Conservation (phyloP, 2,113 vertebrate species). For the Okapia johnstoni region DNA sequence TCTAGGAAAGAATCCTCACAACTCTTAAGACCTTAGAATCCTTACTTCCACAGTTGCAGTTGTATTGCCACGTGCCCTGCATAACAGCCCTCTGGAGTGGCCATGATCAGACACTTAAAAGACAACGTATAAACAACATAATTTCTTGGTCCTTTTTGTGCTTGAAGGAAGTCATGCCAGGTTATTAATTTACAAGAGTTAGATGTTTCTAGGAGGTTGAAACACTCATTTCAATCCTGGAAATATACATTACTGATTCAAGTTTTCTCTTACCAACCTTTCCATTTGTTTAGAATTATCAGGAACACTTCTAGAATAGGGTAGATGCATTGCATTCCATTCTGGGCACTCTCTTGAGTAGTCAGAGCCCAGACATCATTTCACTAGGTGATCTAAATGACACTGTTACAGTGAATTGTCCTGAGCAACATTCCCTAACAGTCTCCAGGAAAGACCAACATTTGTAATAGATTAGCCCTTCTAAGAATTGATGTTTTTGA, state of each 20-base stretch:
- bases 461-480: not conserved
- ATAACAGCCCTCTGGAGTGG: not conserved
- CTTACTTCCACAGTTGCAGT: not conserved
- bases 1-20: not conserved
- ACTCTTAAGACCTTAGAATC: not conserved
- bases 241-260: not conserved
- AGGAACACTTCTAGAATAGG: not conserved
- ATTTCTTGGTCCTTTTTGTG: not conserved
- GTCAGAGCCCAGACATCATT: not conserved
- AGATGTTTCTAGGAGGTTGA: not conserved
- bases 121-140: not conserved
- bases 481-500: not conserved
- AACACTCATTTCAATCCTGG: not conserved
- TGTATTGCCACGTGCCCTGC: not conserved
- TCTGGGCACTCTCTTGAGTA: not conserved
- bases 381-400: not conserved
- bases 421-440: not conserved
- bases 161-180: not conserved
- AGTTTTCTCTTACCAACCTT: not conserved
- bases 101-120: not conserved
- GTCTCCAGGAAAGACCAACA: not conserved
- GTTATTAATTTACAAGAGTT: not conserved
- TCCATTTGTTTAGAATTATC: not conserved
- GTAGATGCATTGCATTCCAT: not conserved
- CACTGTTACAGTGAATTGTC: not conserved